Conservation (phyloP, 1,140 invertebrate species). For the Eupristina koningsbergeri region DNA sequence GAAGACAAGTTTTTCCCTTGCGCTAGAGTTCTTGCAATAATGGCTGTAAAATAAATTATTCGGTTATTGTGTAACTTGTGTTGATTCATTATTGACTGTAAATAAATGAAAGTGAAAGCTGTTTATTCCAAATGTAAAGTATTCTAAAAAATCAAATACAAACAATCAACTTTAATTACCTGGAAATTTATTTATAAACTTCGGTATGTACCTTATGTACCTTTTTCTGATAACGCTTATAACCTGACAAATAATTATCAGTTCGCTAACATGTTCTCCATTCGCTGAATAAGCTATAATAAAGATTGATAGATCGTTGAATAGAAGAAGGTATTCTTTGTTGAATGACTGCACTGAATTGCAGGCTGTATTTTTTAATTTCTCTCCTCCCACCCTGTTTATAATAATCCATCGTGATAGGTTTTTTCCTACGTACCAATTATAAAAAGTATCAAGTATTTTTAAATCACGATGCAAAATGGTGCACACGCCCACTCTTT, state of each 20-base stretch:
- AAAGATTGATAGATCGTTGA: neutral
- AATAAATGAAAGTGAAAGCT: neutral
- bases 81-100: neutral
- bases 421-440: neutral
- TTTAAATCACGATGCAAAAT: neutral
- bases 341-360: neutral
- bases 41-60: neutral
- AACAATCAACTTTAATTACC: neutral
- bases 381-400: neutral
- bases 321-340: neutral
- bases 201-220: too few species aligned
- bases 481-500: neutral
- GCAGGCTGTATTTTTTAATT: neutral
- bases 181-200: neutral
- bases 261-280: neutral
- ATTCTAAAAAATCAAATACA: neutral
- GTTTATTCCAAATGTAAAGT: neutral
- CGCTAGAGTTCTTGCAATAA: neutral
- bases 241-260: neutral
- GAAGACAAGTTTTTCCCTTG: neutral
- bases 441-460: conserved; percentile 16
- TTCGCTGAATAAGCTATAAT: neutral
- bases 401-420: neutral
- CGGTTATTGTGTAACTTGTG: neutral
- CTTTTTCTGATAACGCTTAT: too few species aligned